These are phyloP conservation scores for Delphinus delphis DNA, from an alignment of 2,113 vertebrate genomes.

Conservation along the genomic window DNA sequence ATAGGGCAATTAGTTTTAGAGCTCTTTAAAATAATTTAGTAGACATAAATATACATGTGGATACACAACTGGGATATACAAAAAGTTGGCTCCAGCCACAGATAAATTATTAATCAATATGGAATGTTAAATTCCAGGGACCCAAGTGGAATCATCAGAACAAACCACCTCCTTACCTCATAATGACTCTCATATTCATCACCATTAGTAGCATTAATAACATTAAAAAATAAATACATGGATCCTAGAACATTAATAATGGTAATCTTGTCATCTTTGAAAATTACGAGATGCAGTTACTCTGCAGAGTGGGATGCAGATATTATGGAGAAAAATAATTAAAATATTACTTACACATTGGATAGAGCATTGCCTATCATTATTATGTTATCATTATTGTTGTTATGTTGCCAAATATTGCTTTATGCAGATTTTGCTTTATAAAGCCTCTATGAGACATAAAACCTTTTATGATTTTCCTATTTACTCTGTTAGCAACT, in stretches of 20 bases:
- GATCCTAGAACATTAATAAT: constrained; percentile 81
- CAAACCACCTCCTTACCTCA: constrained; percentile 50
- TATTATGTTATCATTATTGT: constrained; percentile 60
- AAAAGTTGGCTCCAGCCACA: constrained; percentile 24
- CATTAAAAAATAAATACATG: constrained; percentile 82
- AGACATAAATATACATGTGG: neutral
- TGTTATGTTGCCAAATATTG: constrained; percentile 66
- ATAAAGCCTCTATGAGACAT: constrained; percentile 72
- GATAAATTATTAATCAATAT: constrained; percentile 70
- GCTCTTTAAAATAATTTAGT: constrained; percentile 52
- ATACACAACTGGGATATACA: neutral
- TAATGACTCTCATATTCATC: constrained; percentile 79
- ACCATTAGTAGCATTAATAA: constrained; percentile 80
- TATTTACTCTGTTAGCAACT: constrained; percentile 26
- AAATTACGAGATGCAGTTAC: constrained; percentile 77
- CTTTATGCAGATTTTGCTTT: constrained; percentile 75
- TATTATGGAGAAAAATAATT: constrained; percentile 82
- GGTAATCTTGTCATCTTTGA: constrained; percentile 80
- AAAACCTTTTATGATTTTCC: constrained; percentile 53
- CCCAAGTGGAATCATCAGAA: constrained; percentile 77
- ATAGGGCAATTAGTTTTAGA: constrained; percentile 28
- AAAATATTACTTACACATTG: constrained; percentile 84
- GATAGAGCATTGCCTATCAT: constrained; percentile 62
- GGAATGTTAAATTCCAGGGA: constrained; percentile 78
- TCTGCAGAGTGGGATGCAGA: constrained; percentile 80